These are phyloP conservation scores for Nesometra sesokonis DNA, from an alignment of 35 echinoderm and acorn worm species.

Conservation along the genomic window DNA sequence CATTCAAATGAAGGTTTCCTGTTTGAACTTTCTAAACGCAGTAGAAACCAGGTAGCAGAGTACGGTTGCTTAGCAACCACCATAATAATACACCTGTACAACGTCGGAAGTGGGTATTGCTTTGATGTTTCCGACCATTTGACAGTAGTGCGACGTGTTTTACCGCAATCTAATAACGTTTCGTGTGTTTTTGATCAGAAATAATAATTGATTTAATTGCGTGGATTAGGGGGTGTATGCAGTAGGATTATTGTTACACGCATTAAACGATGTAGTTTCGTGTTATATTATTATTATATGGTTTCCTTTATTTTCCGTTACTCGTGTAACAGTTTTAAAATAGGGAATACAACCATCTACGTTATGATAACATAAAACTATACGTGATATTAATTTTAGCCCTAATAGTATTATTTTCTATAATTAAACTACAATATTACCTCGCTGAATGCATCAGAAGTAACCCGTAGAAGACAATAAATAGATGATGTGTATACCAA, in stretches of 20 bases:
- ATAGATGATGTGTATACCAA: slow-evolving; percentile 68
- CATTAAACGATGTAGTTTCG: too few relatives aligned
- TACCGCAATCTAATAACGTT: not conserved
- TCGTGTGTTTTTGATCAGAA: not conserved
- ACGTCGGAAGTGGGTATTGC: not conserved
- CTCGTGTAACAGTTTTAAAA: too few relatives aligned
- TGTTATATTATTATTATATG: too few relatives aligned
- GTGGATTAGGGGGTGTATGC: too few relatives aligned
- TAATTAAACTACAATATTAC: too few relatives aligned
- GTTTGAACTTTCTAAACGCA: not conserved
- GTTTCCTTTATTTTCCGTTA: too few relatives aligned
- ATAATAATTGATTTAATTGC: too few relatives aligned
- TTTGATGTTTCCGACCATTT: not conserved
- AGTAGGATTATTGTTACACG: not conserved
- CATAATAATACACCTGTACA: not conserved
- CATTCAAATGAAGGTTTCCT: too few relatives aligned
- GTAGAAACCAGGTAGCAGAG: not conserved
- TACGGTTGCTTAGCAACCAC: not conserved
- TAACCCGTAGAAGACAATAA: slow-evolving; percentile 56
- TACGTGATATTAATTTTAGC: too few relatives aligned
- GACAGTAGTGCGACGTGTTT: not conserved
- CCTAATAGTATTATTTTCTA: too few relatives aligned
- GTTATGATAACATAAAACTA: too few relatives aligned
- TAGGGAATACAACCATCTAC: too few relatives aligned
- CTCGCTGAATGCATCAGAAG: slow-evolving; percentile 40